A percentile compares a stretch with the other conserved stretches of the same genome.
Conservation (phyloP, 2,113 vertebrate species). For the Rhea americana region DNA sequence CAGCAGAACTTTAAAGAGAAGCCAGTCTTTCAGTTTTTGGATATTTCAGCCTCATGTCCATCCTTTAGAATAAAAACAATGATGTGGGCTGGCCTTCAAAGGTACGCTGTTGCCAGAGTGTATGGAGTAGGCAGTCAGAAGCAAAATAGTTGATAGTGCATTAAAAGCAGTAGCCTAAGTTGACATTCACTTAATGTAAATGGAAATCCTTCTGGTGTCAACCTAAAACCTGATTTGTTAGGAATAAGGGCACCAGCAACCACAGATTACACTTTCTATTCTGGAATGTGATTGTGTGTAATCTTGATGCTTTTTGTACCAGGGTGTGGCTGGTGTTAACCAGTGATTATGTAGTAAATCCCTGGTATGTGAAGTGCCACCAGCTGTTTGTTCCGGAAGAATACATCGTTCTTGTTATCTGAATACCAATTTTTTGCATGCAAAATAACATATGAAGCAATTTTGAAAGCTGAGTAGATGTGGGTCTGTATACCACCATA, state of each 20-base stretch:
- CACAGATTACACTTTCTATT: not conserved
- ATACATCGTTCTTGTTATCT: fast-evolving
- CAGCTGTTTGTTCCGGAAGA: not conserved
- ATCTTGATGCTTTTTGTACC: not conserved
- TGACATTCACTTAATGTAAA: not conserved
- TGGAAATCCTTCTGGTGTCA: not conserved
- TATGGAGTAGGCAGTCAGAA: no score
- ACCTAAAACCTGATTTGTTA: not conserved
- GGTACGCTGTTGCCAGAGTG: no score
- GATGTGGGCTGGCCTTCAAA: not conserved
- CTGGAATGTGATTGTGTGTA: no score
- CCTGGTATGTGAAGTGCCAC: not conserved
- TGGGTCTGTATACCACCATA: not conserved
- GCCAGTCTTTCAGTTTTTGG: fast-evolving
- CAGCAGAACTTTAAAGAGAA: not conserved
- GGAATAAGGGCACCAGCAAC: not conserved
- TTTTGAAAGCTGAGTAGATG: not conserved
- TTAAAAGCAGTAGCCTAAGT: no score
- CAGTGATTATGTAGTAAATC: not conserved
- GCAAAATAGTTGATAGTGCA: no score
- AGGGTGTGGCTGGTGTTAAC: not conserved
- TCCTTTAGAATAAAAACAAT: fast-evolving
- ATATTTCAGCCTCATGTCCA: fast-evolving
- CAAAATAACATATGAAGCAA: not conserved
- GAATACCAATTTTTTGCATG: not conserved